Evolutionary conservation across 2,888 invertebrate species (phyloP), one percentile per base, ranked within the genome.

Genomic region (Heliconius ethilla): DNA sequence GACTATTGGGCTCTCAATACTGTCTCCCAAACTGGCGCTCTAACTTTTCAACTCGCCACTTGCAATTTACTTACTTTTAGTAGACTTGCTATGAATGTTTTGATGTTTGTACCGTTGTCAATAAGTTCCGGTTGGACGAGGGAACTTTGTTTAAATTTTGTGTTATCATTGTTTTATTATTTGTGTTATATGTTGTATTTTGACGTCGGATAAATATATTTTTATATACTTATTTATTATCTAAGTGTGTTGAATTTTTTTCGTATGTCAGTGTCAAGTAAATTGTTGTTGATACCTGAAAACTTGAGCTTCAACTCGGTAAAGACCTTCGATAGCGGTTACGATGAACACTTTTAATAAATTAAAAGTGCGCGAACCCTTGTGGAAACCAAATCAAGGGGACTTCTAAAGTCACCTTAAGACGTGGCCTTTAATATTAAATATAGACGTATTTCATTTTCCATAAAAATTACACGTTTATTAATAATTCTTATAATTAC

Each of bases 371-470:
- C 94, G 95, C 94, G 95, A 95, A 95, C 96, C 96, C 95, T 95
- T 95, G 95, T 96, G 96, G 96, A 96, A 96, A 96, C 96, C 96
- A 96, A 96, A 96, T 96, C 96, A 96, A 96, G 95, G 95, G 95
- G 94, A 94, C 89, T 86, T 75, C 81, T 88, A 96, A 96, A 95
- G 96, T 96, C 96, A 96, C 96, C 89, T 89, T 90, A 95, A 92
- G 95, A 96, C 96, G 96, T 96, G 96, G 95, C 96, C 95, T 67
- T 69, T 33, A n/a, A 27, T 69, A 33, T 25, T 27, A 74, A n/a
- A 62, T 22, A 51, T 72, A 62, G 27, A 45, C 59, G 62, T 63
- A 69, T 69, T 67, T 33, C 70, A 75, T 59, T 69, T 29, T 25
- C 51, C 45, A 40, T 75, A 75, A 70, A 79, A 81, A 79, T 78